Conservation (phyloP, 23 tunicate species). For the Phallusia fumigata region DNA sequence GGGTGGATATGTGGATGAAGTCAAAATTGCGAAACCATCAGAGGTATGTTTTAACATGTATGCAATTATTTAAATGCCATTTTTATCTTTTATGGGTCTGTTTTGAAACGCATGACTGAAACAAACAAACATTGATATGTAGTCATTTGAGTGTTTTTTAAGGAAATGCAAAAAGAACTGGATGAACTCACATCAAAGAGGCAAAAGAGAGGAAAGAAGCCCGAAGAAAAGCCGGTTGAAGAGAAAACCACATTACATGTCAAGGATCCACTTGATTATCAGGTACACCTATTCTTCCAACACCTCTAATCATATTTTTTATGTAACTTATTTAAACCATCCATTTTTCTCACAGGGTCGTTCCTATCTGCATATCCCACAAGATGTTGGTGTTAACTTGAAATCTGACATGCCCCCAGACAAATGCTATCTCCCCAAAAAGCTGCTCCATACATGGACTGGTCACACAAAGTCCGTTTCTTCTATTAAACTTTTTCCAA, state of each 20-base stretch:
- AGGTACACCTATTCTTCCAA: constrained; percentile 30
- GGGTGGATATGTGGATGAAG: constrained; percentile 91
- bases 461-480: constrained; percentile 97
- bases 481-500: constrained; percentile 79
- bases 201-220: constrained; percentile 61
- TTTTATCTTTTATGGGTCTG: no score
- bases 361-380: constrained; percentile 86
- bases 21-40: constrained; percentile 70
- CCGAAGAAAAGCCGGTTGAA: constrained; percentile 68
- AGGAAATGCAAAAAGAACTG: constrained; percentile 88
- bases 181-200: constrained; percentile 82
- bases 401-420: constrained; percentile 79
- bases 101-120: no score
- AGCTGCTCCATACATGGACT: constrained; percentile 92
- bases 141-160: not conserved
- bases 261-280: constrained; percentile 85
- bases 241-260: constrained; percentile 89
- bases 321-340: no score
- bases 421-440: constrained; percentile 93
- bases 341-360: constrained; percentile 64
- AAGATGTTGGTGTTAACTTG: constrained; percentile 90
- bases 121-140: not conserved
- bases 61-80: no score
- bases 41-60: constrained; percentile 41
- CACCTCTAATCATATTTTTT: no score